Percentiles rank a stretch among this genome's conserved stretches.
Conservation (phyloP, 2,888 invertebrate genomes). For the Thalpophila matura region DNA sequence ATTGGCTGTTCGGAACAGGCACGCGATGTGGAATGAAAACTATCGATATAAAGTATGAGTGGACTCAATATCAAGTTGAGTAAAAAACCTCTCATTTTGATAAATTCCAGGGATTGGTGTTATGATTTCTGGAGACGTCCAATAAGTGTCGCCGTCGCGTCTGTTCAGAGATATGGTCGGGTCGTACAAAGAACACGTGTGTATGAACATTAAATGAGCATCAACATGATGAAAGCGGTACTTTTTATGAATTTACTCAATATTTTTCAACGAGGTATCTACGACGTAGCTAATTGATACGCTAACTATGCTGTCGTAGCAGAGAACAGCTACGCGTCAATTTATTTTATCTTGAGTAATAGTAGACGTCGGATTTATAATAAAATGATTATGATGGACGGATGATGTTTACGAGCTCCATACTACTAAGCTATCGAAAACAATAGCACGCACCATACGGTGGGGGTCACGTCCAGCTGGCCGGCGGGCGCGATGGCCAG, state of each 20-base stretch:
- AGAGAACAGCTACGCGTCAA: not conserved
- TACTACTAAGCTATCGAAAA: no score
- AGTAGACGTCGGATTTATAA: no score
- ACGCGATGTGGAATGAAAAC: not conserved
- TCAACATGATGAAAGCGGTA: no score
- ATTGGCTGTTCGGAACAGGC: not conserved
- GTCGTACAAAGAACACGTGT: not conserved
- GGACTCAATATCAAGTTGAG: not conserved
- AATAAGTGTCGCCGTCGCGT: not conserved
- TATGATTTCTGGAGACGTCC: not conserved
- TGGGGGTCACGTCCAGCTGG: conserved; percentile 30
- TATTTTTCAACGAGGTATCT: not conserved
- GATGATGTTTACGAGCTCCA: no score
- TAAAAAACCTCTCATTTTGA: not conserved
- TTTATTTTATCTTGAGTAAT: no score
- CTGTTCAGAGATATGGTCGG: not conserved
- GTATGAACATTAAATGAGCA: not conserved
- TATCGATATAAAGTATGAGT: not conserved
- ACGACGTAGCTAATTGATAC: not conserved
- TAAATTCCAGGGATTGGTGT: not conserved
- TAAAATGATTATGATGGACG: not conserved
- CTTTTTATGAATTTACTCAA: no score
- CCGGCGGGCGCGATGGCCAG: conserved; percentile 62
- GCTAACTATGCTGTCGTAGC: not conserved
- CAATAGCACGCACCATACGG: conserved; percentile 70